Percentiles rank a stretch among this genome's conserved stretches.
These are phyloP conservation scores for Pogonus chalceus DNA, from an alignment of 1,140 invertebrate species.

Conservation along the genomic window DNA sequence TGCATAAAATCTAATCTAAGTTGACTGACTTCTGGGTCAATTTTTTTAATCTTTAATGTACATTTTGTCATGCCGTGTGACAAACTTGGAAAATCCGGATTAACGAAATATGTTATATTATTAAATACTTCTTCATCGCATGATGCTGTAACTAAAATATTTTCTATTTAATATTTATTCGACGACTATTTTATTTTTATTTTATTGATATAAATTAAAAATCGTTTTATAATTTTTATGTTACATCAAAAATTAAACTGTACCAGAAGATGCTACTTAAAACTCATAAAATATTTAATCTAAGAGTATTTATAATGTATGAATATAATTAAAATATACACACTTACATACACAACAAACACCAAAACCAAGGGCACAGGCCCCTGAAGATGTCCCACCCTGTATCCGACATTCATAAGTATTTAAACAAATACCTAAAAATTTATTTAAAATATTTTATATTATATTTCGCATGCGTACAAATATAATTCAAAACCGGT, in stretches of 20 bases:
- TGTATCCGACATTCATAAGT: conserved; percentile 73
- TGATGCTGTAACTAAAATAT: conserved; percentile 55
- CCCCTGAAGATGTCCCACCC: conserved; percentile 59
- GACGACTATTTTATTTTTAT: not conserved
- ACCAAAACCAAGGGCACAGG: conserved; percentile 73
- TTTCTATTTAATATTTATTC: not conserved
- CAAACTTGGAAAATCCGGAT: conserved; percentile 68
- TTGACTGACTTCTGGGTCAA: conserved; percentile 63
- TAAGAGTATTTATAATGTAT: not conserved
- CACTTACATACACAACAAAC: conserved; percentile 83
- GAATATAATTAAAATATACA: conserved; percentile 5
- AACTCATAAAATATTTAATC: not conserved
- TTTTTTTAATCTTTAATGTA: conserved; percentile 55
- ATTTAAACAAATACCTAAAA: conserved; percentile 64
- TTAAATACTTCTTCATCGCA: conserved; percentile 66
- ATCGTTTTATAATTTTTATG: not conserved
- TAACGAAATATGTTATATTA: conserved; percentile 78
- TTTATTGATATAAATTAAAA: not conserved
- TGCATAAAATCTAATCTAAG: conserved; percentile 68
- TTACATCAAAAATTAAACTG: not conserved
- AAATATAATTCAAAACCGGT: not conserved
- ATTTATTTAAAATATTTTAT: conserved; percentile 15
- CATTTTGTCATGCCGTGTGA: conserved; percentile 53
- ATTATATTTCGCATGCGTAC: too few species aligned
- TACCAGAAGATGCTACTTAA: not conserved